Evolutionary conservation across 2,888 invertebrate genomes (phyloP), one percentile per base, ranked within the genome.

Genomic region (Hipparchia semele): DNA sequence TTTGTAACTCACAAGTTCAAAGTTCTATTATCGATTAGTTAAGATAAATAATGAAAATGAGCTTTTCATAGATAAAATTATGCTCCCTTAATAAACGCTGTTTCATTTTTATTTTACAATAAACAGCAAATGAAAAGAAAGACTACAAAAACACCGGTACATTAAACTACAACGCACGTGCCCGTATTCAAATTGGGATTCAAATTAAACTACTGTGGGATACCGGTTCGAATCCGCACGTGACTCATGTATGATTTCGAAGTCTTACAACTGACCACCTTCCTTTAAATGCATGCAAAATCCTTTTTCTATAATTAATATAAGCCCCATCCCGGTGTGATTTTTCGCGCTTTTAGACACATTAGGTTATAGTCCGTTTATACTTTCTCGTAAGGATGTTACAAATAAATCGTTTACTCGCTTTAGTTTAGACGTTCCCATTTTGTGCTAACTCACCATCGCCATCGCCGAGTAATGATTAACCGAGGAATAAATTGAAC

Each of bases 261-360:
- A 60, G 71, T 64, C 70, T 74, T 74, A 78, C 75, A 73, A 76
- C 77, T 81, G 83, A 80, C 81, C 82, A 86, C 82, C 84, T 82
- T 77, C 81, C 80, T 79, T 79, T 81, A 12, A 65, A 72, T 83
- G 81, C 80, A 81, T 80, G 83, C 84, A 82, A 81, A 81, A 79
- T 79, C 53, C 80, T 79, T 78, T 77, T 73, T 73, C 73, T 77
- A 75, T 56, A 71, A 79, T 23, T 23, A 23, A 23, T 80, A 83
- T 84, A 83, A 82, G 83, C 76, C n/a, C 56, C 8, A 23, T 64
- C 59, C 49, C 8, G n/a, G 67, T 67, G 46, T 13, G 46, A 76
- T 77, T 78, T 76, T 79, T 77, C 75, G 72, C 76, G 73, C 78
- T 77, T 78, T 39, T 39, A 70, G 69, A 64, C 45, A 12, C 54